phyloP scores from a whole-genome alignment of 2,113 vertebrate species.

The Scytalopus superciliaris region DNA sequence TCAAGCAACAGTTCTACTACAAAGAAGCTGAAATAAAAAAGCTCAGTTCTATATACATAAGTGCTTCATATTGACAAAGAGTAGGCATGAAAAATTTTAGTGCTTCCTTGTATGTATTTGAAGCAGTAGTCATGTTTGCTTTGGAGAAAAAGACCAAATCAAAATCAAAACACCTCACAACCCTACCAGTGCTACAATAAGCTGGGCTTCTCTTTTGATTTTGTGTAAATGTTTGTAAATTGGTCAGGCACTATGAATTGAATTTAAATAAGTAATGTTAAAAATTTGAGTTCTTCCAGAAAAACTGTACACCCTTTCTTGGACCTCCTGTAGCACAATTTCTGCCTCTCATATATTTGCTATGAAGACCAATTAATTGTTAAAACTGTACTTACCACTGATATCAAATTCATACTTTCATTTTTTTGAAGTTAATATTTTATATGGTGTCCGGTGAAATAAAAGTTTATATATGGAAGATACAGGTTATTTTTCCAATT shows the following conservation, averaged over 20 bases:
- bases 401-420: slow-evolving; percentile 45
- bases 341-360: slow-evolving; percentile 46
- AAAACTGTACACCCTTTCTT: slow-evolving; percentile 18
- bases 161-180: background rate
- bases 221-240: slow-evolving; percentile 69
- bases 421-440: slow-evolving; percentile 69
- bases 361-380: slow-evolving; percentile 56
- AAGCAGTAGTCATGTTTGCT: slow-evolving; percentile 24
- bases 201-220: slow-evolving; percentile 8
- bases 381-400: slow-evolving; percentile 36
- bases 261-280: slow-evolving; percentile 43
- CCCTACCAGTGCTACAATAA: background rate
- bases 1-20: slow-evolving; percentile 33
- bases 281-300: slow-evolving; percentile 51
- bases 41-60: background rate
- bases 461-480: slow-evolving; percentile 71
- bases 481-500: background rate
- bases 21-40: slow-evolving; percentile 20
- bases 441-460: slow-evolving; percentile 70
- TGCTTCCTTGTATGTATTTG: slow-evolving; percentile 34
- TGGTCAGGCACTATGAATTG: slow-evolving; percentile 43
- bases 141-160: background rate
- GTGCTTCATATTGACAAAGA: slow-evolving; percentile 19
- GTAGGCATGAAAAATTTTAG: background rate
- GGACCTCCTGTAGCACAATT: slow-evolving; percentile 65